A percentile compares a stretch with the other conserved stretches of the same genome.
phyloP scores from a whole-genome alignment of 23 tunicate genomes.

The Ciona savignyi region DNA sequence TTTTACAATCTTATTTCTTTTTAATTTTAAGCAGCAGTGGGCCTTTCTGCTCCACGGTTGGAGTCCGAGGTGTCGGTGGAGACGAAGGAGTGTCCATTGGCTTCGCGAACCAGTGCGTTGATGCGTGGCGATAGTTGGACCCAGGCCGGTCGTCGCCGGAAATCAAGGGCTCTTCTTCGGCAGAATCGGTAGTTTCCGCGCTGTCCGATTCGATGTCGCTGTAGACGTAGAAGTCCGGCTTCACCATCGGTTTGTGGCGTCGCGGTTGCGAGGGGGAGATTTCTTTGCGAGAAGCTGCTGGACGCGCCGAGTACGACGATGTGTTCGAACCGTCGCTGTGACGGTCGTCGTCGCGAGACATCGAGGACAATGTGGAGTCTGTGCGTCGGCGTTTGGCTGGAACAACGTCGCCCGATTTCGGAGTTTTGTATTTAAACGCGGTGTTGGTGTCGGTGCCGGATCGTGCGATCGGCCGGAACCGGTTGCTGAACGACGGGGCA shows the following conservation, averaged over 20 bases:
- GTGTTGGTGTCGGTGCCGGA: slow-evolving; percentile 21
- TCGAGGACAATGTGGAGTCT: slow-evolving; percentile 38
- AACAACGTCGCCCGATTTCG: slow-evolving; percentile 7
- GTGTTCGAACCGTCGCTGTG: slow-evolving; percentile 45
- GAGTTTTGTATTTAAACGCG: slow-evolving; percentile 19
- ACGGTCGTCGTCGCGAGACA: slow-evolving; percentile 7
- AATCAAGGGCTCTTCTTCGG: neutral
- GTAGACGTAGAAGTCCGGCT: slow-evolving; percentile 43
- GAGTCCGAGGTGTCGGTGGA: neutral
- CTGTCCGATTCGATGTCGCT: slow-evolving; percentile 23
- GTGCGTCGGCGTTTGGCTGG: slow-evolving; percentile 20
- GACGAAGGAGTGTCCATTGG: neutral
- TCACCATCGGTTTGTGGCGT: slow-evolving; percentile 9
- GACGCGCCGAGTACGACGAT: slow-evolving; percentile 19
- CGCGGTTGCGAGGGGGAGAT: slow-evolving; percentile 2
- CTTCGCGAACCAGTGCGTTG: neutral
- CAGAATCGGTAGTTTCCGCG: slow-evolving; percentile 8
- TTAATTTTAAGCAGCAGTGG: slow-evolving; percentile 6
- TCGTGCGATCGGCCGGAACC: slow-evolving; percentile 29
- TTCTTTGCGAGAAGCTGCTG: neutral
- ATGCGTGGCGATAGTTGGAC: neutral
- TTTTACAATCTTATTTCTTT: slow-evolving; percentile 2
- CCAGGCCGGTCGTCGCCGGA: slow-evolving; percentile 7
- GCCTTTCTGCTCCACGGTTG: slow-evolving; percentile 1
- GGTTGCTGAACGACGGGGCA: neutral